Evolutionary conservation across 2,113 vertebrate genomes (phyloP).

Genomic region (Microcebus griseorufus): DNA sequence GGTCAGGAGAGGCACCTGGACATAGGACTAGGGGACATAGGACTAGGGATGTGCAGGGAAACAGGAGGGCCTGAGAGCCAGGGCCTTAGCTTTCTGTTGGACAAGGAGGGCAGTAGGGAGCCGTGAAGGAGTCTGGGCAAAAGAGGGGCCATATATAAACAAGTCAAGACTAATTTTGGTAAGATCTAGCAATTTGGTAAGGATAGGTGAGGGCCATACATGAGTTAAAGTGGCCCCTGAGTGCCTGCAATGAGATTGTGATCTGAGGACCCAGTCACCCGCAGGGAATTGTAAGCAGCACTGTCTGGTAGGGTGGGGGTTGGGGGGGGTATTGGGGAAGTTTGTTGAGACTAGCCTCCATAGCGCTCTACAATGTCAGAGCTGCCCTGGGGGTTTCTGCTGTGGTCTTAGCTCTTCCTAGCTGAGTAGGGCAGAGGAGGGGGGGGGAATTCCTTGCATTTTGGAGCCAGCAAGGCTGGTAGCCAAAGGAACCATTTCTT

Average conservation of each 20-base stretch:
- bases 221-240: neutral
- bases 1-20: neutral
- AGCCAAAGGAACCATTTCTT: constrained; percentile 53
- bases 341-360: neutral
- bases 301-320: neutral
- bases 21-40: neutral
- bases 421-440: neutral
- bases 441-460: neutral
- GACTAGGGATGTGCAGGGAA: neutral
- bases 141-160: constrained; percentile 12
- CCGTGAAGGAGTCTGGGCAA: neutral
- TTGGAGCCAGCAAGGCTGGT: constrained; percentile 18
- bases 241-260: neutral
- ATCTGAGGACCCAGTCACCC: neutral
- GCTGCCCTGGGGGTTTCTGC: neutral
- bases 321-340: neutral
- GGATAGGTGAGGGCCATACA: neutral
- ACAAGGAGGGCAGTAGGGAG: neutral
- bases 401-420: neutral
- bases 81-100: constrained; percentile 11
- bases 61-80: neutral
- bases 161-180: constrained; percentile 23
- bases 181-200: constrained; percentile 36
- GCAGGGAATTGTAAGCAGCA: neutral
- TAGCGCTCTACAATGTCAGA: neutral